Base-by-base conservation (phyloP, 1,140 invertebrate genomes). In the Theocolax elegans region DNA sequence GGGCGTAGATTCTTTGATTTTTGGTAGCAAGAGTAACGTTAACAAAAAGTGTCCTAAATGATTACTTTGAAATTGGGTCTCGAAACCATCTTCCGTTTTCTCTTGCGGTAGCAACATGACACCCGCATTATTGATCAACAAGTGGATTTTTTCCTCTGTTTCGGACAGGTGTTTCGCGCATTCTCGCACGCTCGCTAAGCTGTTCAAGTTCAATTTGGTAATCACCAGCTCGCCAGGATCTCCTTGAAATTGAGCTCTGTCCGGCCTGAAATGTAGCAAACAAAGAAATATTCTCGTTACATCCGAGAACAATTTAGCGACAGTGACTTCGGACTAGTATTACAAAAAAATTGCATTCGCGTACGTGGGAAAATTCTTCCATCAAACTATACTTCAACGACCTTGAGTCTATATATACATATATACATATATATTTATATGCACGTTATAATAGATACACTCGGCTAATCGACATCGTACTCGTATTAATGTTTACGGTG, bases 11-110 rank as follows among this genome's bases (percentile, higher is more conserved):
- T 69, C 54, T 25, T 58, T 64, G 29, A 93, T 84, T 75, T 89
- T 83, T 62, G 89, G 89, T 58, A 97, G 74, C 1, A 98, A 81
- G 15, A 97, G 81, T 67, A 90, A 87, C 0, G 95, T 97, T 0
- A 97, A 85, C 29, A 96, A 86, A 78, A 96, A 97, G 77, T 96
- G 95, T 0, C 93, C 93, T 56, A 95, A 82, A 81, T 95, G 90
- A 80, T 95, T 95, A 0, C 91, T 90, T 15, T 91, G 92, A n/a
- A 95, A 85, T 71, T 95, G 92, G 59, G 88, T 88, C 80, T 97
- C 96, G 78, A 92, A 92, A 1, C 94, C 94, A 76, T 97, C 94
- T 69, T 89, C 89, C 0, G 91, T 92, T 66, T 88, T 88, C 46
- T 83, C 82, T 64, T 89, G 84, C 0, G 91, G 93, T 68, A 89